phyloP scores from a whole-genome alignment of 2,797 vertebrate genomes.

The Anisognathus igniventris region DNA sequence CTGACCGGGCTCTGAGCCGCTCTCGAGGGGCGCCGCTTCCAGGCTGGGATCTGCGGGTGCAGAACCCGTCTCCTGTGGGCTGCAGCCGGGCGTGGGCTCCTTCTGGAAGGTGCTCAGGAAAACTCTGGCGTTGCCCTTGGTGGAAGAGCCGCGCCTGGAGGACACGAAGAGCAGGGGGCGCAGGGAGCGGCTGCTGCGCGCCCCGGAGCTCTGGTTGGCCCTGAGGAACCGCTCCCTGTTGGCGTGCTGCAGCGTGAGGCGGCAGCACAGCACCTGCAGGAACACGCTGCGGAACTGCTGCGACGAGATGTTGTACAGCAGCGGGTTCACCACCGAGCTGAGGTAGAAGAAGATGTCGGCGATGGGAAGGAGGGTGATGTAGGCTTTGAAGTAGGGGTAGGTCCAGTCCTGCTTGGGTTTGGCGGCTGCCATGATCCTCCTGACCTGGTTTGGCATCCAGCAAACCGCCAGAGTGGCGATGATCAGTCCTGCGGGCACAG shows the following conservation, averaged over 20 bases:
- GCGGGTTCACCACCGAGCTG: slow-evolving; percentile 93
- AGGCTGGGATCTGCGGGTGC: neutral
- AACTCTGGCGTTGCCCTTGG: neutral
- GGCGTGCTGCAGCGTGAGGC: slow-evolving; percentile 78
- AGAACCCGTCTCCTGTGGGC: neutral
- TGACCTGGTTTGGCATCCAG: slow-evolving; percentile 93
- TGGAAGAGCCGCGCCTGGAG: slow-evolving; percentile 28
- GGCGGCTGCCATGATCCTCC: slow-evolving; percentile 87
- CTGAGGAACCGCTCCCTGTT: slow-evolving; percentile 77
- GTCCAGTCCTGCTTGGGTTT: slow-evolving; percentile 86
- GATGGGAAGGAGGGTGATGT: slow-evolving; percentile 83
- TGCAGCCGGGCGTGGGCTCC: neutral
- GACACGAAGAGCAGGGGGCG: slow-evolving; percentile 76
- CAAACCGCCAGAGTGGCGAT: slow-evolving; percentile 85
- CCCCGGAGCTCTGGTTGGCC: neutral
- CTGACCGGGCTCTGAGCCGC: neutral
- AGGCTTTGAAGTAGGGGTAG: slow-evolving; percentile 76
- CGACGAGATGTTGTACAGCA: slow-evolving; percentile 94
- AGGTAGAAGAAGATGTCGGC: slow-evolving; percentile 93
- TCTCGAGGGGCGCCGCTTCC: neutral
- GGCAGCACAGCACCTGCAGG: slow-evolving; percentile 86
- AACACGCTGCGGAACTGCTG: slow-evolving; percentile 89
- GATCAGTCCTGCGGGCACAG: slow-evolving; percentile 79
- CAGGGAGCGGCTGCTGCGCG: slow-evolving; percentile 52
- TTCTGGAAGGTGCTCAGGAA: slow-evolving; percentile 69